Evolutionary conservation across 2,113 vertebrate species (phyloP).

Genomic region (Paratilapia polleni): DNA sequence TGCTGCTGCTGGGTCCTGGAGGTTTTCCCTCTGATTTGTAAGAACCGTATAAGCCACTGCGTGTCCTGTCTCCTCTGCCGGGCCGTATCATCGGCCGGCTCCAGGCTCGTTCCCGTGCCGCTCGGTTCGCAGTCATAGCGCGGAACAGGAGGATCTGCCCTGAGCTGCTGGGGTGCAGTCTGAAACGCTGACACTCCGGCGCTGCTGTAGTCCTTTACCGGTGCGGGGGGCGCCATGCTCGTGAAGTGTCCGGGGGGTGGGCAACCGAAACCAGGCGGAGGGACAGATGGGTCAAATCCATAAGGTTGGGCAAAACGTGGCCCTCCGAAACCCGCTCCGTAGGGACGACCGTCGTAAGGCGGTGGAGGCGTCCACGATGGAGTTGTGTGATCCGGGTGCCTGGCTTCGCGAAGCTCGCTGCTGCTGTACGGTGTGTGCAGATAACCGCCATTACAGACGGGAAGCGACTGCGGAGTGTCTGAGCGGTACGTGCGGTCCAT

Average conservation of each 20-base stretch:
- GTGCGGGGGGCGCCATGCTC: neutral
- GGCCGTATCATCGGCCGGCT: constrained; percentile 23
- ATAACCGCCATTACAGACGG: neutral
- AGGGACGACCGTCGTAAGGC: constrained; percentile 6
- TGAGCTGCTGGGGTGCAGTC: neutral
- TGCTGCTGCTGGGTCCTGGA: neutral
- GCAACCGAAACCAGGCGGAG: constrained; percentile 59
- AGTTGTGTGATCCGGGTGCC: neutral
- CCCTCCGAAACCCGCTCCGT: neutral
- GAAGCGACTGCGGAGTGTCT: neutral
- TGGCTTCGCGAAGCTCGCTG: neutral
- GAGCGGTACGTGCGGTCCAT: neutral
- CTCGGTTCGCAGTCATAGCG: no score
- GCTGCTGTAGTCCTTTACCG: neutral
- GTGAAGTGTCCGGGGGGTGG: constrained; percentile 7
- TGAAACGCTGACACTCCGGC: neutral
- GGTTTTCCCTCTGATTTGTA: constrained; percentile 14
- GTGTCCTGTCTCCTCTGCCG: constrained; percentile 61
- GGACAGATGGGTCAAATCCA: constrained; percentile 63
- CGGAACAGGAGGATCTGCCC: neutral
- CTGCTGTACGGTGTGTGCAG: neutral
- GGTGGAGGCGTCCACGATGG: constrained; percentile 8
- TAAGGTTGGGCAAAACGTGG: constrained; percentile 11
- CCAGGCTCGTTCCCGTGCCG: neutral
- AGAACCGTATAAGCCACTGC: constrained; percentile 69